Evolutionary conservation across 2,797 vertebrate genomes (phyloP).

Genomic region (Crax fasciolata): DNA sequence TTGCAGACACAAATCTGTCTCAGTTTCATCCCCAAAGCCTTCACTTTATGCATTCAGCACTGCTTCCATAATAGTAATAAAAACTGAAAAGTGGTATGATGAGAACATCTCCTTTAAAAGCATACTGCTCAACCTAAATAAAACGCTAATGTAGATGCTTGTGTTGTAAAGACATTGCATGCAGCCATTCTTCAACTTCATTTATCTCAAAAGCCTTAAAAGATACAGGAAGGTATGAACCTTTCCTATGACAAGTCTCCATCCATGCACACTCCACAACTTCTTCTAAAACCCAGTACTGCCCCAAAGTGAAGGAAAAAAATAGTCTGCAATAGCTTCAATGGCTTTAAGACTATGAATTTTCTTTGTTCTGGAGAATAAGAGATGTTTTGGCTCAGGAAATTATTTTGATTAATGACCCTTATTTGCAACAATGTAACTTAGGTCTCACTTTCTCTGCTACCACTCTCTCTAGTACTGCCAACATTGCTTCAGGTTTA

Average conservation of each 20-base stretch:
- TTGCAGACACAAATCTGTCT: background rate
- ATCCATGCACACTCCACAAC: background rate
- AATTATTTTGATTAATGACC: background rate
- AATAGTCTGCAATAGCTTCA: background rate
- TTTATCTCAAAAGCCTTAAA: background rate
- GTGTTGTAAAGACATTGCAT: background rate
- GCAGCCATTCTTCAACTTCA: background rate
- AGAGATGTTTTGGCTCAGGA: background rate
- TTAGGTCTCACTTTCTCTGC: background rate
- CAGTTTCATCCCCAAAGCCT: background rate
- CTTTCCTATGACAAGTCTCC: background rate
- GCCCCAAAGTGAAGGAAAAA: background rate
- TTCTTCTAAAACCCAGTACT: background rate
- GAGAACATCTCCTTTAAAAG: background rate
- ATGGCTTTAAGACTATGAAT: background rate
- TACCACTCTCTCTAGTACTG: background rate
- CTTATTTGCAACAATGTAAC: background rate
- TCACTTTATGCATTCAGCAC: background rate
- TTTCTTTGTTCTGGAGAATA: background rate
- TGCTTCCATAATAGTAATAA: background rate
- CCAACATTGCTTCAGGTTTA: background rate
- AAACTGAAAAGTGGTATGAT: background rate
- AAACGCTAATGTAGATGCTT: background rate
- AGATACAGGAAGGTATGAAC: background rate
- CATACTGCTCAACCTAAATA: background rate